Conservation (phyloP, 2,888 invertebrate species). For the Achlya flavicornis region DNA sequence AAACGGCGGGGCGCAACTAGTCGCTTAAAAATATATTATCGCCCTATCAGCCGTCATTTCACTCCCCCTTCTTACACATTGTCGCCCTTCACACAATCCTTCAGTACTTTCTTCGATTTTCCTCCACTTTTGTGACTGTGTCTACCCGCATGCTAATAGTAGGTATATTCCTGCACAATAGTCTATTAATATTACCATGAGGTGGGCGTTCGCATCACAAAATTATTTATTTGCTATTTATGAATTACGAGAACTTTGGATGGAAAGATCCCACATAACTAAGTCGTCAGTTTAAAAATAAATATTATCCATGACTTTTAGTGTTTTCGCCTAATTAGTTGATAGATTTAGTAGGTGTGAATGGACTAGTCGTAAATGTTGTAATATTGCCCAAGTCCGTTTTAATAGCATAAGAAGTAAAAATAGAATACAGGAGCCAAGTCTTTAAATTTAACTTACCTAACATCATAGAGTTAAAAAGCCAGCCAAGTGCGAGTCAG, state of each 20-base stretch:
- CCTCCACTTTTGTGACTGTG: background rate
- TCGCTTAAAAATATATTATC: too few relatives aligned
- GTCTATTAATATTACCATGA: background rate
- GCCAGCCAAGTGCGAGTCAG: too few relatives aligned
- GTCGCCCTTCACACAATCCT: too few relatives aligned
- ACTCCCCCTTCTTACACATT: too few relatives aligned
- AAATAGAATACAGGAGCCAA: background rate
- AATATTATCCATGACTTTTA: background rate
- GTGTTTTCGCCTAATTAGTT: conserved; percentile 5
- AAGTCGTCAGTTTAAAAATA: conserved; percentile 4
- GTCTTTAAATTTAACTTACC: background rate
- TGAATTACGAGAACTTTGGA: background rate
- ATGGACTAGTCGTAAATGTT: background rate
- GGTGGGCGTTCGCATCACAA: background rate
- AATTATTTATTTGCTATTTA: background rate
- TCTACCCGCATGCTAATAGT: too few relatives aligned
- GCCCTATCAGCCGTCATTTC: too few relatives aligned
- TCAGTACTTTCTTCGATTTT: too few relatives aligned
- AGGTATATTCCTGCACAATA: too few relatives aligned
- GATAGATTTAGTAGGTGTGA: conserved; percentile 5
- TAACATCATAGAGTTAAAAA: too few relatives aligned
- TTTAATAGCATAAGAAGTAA: conserved; percentile 5
- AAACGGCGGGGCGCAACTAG: too few relatives aligned
- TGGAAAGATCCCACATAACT: background rate
- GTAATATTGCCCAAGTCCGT: background rate